phyloP scores from a whole-genome alignment of 2,797 vertebrate genomes.

The Hydrocynus forskahlii region DNA sequence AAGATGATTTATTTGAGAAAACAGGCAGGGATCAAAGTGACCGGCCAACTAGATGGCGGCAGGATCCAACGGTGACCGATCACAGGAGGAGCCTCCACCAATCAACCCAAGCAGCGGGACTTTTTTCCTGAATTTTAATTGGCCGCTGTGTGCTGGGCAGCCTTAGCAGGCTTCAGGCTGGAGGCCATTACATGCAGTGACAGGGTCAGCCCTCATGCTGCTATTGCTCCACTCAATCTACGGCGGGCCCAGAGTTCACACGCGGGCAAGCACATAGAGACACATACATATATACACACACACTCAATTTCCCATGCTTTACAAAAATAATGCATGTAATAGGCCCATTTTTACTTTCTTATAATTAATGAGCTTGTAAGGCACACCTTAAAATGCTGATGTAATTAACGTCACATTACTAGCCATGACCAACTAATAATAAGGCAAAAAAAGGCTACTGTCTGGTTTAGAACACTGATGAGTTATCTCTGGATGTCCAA shows the following conservation, averaged over 20 bases:
- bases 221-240: slow-evolving; percentile 24
- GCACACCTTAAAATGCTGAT: slow-evolving; percentile 2
- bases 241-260: neutral
- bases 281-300: neutral
- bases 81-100: slow-evolving; percentile 66
- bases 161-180: slow-evolving; percentile 65
- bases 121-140: slow-evolving; percentile 73
- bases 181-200: slow-evolving; percentile 67
- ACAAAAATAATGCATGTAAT: neutral
- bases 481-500: neutral
- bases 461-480: neutral
- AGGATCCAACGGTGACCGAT: slow-evolving; percentile 45
- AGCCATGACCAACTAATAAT: slow-evolving; percentile 2
- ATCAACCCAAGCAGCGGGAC: slow-evolving; percentile 69
- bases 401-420: slow-evolving; percentile 1
- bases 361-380: slow-evolving; percentile 13
- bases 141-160: slow-evolving; percentile 60
- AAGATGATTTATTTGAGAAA: slow-evolving; percentile 76
- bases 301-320: neutral
- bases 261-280: slow-evolving; percentile 11
- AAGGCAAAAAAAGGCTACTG: slow-evolving; percentile 3
- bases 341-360: neutral
- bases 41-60: slow-evolving; percentile 40
- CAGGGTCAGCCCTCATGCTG: slow-evolving; percentile 52
- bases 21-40: slow-evolving; percentile 67